These are phyloP conservation scores for Isichthys henryi DNA, from an alignment of 2,113 vertebrate genomes.

Conservation along the genomic window DNA sequence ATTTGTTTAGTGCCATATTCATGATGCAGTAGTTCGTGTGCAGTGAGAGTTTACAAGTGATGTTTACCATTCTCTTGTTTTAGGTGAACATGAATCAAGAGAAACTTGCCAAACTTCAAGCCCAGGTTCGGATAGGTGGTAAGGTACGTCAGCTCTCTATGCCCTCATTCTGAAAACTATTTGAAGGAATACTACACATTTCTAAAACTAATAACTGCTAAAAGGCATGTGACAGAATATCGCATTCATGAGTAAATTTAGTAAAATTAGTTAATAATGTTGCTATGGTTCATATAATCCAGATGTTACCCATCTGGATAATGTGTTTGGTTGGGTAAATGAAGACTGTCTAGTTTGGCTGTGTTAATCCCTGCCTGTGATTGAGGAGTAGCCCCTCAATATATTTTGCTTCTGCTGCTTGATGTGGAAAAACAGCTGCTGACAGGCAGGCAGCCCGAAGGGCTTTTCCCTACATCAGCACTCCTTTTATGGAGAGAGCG, in stretches of 20 bases:
- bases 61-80: neutral
- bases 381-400: neutral
- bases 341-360: neutral
- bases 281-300: neutral
- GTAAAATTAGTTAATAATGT: neutral
- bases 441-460: neutral
- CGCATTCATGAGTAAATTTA: neutral
- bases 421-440: conserved; percentile 27
- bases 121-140: conserved; percentile 98
- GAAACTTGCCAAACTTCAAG: conserved; percentile 95
- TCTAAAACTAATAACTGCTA: neutral
- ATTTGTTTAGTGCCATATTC: neutral
- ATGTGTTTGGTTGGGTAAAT: neutral
- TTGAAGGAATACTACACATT: neutral
- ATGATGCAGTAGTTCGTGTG: neutral
- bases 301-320: neutral
- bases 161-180: neutral
- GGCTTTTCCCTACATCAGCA: conserved; percentile 49
- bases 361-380: neutral
- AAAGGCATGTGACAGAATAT: neutral
- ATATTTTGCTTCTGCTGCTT: conserved; percentile 25
- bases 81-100: conserved; percentile 87
- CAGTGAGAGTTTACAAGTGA: neutral
- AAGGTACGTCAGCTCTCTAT: conserved; percentile 67
- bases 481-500: conserved; percentile 38